phyloP scores from a whole-genome alignment of 2,113 vertebrate genomes.

The Bos taurus region DNA sequence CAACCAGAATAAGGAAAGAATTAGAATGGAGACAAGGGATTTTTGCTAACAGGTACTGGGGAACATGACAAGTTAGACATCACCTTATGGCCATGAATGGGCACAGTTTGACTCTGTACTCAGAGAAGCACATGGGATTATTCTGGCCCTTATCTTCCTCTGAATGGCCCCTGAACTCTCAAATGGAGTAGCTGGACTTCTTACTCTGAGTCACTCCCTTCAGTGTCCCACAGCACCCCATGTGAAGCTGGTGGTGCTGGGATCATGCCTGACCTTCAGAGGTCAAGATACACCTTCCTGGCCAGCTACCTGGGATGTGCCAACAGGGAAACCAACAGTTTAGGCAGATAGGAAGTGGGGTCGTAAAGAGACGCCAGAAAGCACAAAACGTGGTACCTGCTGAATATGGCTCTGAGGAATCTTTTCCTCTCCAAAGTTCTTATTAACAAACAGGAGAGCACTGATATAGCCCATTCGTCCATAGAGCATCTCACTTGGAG shows the following conservation, averaged over 20 bases:
- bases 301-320: background rate
- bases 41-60: background rate
- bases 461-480: conserved; percentile 93
- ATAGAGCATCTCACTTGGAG: conserved; percentile 93
- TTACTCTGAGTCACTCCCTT: background rate
- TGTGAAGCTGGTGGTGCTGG: background rate
- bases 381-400: conserved; percentile 81
- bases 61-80: background rate
- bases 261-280: background rate
- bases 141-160: background rate
- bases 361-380: background rate
- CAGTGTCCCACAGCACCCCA: background rate
- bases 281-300: background rate
- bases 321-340: background rate
- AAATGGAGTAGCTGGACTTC: background rate
- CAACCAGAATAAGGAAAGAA: background rate
- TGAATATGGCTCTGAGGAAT: conserved; percentile 92
- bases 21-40: background rate
- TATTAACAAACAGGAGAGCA: conserved; percentile 92
- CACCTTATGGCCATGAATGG: background rate
- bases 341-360: background rate
- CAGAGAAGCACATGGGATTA: background rate
- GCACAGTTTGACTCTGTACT: background rate
- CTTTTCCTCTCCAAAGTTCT: conserved; percentile 90
- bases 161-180: background rate